Evolutionary conservation across 92 coral and sea anemone genomes (phyloP).

Genomic region (Bergia sp.): DNA sequence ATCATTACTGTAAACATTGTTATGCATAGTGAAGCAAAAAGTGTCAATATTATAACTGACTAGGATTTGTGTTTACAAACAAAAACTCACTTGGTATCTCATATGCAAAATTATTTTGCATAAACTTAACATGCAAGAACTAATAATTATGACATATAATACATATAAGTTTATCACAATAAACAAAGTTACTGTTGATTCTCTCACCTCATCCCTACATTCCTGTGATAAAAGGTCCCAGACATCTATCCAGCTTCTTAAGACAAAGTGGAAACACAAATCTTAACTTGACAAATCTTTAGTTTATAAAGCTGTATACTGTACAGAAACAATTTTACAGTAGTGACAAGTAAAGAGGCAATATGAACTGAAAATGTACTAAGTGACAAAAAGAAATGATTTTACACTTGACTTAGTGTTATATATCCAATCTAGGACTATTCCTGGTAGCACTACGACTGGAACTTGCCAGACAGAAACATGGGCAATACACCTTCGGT

Average conservation of each 20-base stretch:
- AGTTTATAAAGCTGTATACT: too few species aligned
- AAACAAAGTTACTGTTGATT: not conserved
- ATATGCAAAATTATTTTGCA: too few species aligned
- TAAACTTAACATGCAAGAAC: not conserved
- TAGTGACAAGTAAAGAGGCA: not conserved
- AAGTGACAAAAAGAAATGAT: not conserved
- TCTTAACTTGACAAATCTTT: too few species aligned
- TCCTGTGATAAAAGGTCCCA: conserved; percentile 99
- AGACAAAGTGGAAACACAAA: not conserved
- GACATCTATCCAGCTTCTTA: conserved; percentile 98
- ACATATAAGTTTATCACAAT: not conserved
- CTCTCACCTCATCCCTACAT: conserved; percentile 93
- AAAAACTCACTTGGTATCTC: too few species aligned
- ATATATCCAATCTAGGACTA: too few species aligned
- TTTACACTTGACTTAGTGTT: not conserved
- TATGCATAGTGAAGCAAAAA: not conserved
- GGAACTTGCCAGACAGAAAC: too few species aligned
- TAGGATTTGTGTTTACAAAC: too few species aligned
- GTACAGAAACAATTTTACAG: not conserved
- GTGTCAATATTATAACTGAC: too few species aligned
- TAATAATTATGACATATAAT: not conserved
- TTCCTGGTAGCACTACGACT: too few species aligned
- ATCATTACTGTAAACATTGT: not conserved
- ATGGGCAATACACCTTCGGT: too few species aligned
- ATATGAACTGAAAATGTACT: too few species aligned